Evolutionary conservation across 2,113 vertebrate genomes (phyloP), one percentile per base, ranked within the genome.

Genomic region (Prochilodus magdalenae): DNA sequence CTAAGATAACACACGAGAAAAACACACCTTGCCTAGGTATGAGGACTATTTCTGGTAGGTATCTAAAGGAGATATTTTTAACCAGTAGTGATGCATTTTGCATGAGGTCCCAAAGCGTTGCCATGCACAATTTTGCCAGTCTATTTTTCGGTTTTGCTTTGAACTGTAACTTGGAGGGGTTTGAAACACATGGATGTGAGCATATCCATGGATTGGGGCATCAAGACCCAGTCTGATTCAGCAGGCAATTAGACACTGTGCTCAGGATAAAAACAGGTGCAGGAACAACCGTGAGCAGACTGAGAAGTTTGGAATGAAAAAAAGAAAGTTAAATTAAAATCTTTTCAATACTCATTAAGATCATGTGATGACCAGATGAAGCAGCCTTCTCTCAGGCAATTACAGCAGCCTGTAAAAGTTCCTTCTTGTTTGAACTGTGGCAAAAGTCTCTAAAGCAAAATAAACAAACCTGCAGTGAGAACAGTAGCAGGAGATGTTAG

Each of bases 91-190:
- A 79, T 27, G 30, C 22, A 20, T 55, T 57, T 79, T 70, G 49
- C 10, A 57, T 59, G 33, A 79, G 53, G 20, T 70, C 24, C 57
- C 53, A 79, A 79, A 79, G 44, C 77, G 44, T 53, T 44, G 71
- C 77, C 65, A 55, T 24, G 63, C 22, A 22, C 75, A n/a, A 29
- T 79, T 78, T 40, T 76, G 59, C 40, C 15, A 71, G 57, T 27
- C n/a, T 44, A 44, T 40, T 36, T n/a, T n/a, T n/a, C n/a, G n/a
- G n/a, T 53, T 67, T 2, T 1, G 12, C 40, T 75, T 60, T 40
- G n/a, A 15, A 63, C 74, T 63, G 18, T 20, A 57, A 20, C 22
- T 8, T 22, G 53, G 53, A 20, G 20, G 53, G 18, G 53, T 20
- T 57, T 57, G 53, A 57, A 57, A 22, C 53, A 57, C 20, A 57